Conservation (phyloP, 2,797 vertebrate species). For the Liparis tanakae region DNA sequence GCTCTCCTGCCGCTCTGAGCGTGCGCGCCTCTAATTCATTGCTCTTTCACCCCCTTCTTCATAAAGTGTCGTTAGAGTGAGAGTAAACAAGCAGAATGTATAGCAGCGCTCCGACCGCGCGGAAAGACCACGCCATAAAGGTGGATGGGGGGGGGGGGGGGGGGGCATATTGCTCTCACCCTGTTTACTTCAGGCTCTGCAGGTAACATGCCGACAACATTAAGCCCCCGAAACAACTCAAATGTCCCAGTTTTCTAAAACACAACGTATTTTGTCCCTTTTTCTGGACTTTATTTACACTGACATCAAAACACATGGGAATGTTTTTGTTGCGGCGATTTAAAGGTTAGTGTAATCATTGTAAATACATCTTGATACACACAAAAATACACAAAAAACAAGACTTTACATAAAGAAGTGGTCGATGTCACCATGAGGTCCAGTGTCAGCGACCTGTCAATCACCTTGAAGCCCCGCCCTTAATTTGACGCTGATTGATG, state of each 20-base stretch:
- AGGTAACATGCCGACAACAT: conserved; percentile 34
- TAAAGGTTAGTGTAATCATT: not conserved
- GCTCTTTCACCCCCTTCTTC: conserved; percentile 49
- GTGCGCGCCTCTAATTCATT: conserved; percentile 48
- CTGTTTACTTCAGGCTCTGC: conserved; percentile 40
- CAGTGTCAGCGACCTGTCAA: too few relatives aligned
- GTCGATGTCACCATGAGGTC: not conserved
- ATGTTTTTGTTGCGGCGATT: not conserved
- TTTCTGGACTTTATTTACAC: not conserved
- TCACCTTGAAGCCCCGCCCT: too few relatives aligned
- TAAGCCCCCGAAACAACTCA: conserved; percentile 4
- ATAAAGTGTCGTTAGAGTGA: conserved; percentile 63
- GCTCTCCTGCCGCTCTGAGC: conserved; percentile 47
- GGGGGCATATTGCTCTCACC: conserved; percentile 19
- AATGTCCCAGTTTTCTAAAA: conserved; percentile 13
- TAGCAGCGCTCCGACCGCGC: conserved; percentile 51
- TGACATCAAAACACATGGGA: not conserved
- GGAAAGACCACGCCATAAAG: conserved; percentile 70
- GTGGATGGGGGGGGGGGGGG: conserved; percentile 25
- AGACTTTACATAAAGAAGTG: not conserved
- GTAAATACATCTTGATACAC: not conserved
- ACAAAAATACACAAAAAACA: not conserved
- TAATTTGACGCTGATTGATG: too few relatives aligned
- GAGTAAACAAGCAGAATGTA: conserved; percentile 67
- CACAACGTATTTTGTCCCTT: conserved; percentile 4